Conservation (phyloP, 2,113 vertebrate species). For the Nothoprocta perdicaria region DNA sequence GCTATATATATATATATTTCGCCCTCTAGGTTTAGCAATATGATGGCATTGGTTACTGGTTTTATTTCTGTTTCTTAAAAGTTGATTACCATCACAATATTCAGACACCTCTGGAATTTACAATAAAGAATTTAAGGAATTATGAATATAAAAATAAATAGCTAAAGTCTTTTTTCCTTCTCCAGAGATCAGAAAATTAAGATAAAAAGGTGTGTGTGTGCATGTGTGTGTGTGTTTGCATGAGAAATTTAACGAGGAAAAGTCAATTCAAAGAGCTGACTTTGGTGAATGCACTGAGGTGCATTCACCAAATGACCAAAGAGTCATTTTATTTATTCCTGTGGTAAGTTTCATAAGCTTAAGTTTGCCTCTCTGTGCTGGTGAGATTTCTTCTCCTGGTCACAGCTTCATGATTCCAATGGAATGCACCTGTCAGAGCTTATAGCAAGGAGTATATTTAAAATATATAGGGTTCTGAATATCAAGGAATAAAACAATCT, state of each 20-base stretch:
- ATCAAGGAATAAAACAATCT: conserved; percentile 55
- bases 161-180: background rate
- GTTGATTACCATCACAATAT: background rate
- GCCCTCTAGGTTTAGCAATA: background rate
- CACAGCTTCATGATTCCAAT: conserved; percentile 56
- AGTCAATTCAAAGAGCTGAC: background rate
- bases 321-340: conserved; percentile 60
- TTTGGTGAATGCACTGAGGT: conserved; percentile 24
- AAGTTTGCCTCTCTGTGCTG: conserved; percentile 20
- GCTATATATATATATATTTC: background rate
- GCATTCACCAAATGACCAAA: too few relatives aligned
- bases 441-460: conserved; percentile 61
- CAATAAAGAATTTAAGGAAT: background rate
- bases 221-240: background rate
- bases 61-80: conserved; percentile 11
- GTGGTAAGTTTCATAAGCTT: conserved; percentile 37
- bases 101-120: background rate
- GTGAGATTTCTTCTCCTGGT: conserved; percentile 58
- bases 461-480: conserved; percentile 51
- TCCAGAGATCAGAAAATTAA: background rate
- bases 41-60: background rate
- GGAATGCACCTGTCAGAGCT: conserved; percentile 66
- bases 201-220: background rate
- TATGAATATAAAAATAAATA: background rate
- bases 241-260: conserved; percentile 27